Evolutionary conservation across 2,888 invertebrate genomes (phyloP).

Genomic region (Drosophila greeni): DNA sequence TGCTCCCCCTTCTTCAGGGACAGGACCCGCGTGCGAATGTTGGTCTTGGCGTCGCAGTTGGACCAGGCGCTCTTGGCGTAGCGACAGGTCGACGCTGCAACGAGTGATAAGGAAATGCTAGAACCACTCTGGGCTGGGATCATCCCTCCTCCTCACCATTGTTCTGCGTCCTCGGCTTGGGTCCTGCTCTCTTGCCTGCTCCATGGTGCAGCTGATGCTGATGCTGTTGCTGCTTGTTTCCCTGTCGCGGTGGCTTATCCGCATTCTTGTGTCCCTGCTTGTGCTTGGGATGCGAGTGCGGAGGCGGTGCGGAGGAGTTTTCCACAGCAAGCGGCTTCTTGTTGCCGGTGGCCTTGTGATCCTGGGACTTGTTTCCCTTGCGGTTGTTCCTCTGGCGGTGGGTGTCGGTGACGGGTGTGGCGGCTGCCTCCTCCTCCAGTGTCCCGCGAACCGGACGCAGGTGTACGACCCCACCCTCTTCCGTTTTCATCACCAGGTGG

Average conservation of each 20-base stretch:
- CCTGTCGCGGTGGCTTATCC: conserved; percentile 72
- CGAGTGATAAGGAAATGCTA: background rate
- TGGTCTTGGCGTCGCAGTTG: conserved; percentile 90
- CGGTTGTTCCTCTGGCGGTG: conserved; percentile 65
- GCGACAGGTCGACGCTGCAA: conserved; percentile 83
- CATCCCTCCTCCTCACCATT: background rate
- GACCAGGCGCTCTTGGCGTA: conserved; percentile 92
- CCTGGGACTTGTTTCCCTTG: conserved; percentile 63
- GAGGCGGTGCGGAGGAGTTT: background rate
- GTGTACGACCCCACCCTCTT: conserved; percentile 51
- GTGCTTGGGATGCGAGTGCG: conserved; percentile 52
- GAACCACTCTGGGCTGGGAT: background rate
- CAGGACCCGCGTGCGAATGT: conserved; percentile 88
- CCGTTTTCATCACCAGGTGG: conserved; percentile 54
- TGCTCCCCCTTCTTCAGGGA: conserved; percentile 92
- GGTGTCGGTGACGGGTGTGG: conserved; percentile 22
- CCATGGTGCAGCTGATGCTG: conserved; percentile 43
- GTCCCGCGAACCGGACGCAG: conserved; percentile 73
- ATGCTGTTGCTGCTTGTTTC: conserved; percentile 50
- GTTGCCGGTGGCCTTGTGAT: conserved; percentile 36
- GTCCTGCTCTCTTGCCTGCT: conserved; percentile 69
- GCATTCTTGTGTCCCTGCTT: conserved; percentile 47
- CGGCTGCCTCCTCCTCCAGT: conserved; percentile 8
- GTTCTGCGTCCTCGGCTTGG: conserved; percentile 4
- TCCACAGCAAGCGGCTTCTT: conserved; percentile 49